Evolutionary conservation across 1,140 invertebrate genomes (phyloP).

Genomic region (Drosophila lacteicornis): DNA sequence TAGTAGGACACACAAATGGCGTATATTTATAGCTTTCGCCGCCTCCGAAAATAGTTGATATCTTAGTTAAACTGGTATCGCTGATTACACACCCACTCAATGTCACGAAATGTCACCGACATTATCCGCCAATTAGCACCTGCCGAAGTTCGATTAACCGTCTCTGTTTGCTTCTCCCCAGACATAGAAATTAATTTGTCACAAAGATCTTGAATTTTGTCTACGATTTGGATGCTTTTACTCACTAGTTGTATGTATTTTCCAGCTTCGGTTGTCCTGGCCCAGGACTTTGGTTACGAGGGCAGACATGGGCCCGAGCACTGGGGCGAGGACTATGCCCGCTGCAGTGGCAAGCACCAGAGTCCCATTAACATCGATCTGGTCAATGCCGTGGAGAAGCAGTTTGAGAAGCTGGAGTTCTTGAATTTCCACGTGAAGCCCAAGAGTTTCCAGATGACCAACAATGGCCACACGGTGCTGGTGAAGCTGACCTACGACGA

Average conservation of each 20-base stretch:
- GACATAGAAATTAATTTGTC: neutral
- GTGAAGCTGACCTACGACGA: constrained; percentile 86
- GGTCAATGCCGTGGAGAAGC: constrained; percentile 86
- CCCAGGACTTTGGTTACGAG: constrained; percentile 65
- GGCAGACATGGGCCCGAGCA: constrained; percentile 87
- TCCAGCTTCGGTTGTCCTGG: constrained; percentile 21
- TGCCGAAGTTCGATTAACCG: constrained; percentile 18
- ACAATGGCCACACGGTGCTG: constrained; percentile 91
- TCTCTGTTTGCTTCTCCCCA: constrained; percentile 21
- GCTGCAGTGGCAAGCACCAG: constrained; percentile 91
- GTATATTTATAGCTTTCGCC: constrained; percentile 52
- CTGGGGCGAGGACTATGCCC: constrained; percentile 89
- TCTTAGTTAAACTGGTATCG: constrained; percentile 30
- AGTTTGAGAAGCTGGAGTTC: constrained; percentile 86
- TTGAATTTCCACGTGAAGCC: constrained; percentile 87
- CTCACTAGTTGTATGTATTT: neutral
- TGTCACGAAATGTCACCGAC: constrained; percentile 34
- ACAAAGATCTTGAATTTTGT: neutral
- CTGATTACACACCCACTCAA: constrained; percentile 17
- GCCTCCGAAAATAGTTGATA: constrained; percentile 47
- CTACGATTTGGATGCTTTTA: neutral
- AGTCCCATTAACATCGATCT: constrained; percentile 93
- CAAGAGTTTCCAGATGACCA: constrained; percentile 86
- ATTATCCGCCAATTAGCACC: constrained; percentile 34
- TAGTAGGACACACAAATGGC: constrained; percentile 10